Evolutionary conservation across 1,140 invertebrate genomes (phyloP).

Genomic region (Gryon sp.): DNA sequence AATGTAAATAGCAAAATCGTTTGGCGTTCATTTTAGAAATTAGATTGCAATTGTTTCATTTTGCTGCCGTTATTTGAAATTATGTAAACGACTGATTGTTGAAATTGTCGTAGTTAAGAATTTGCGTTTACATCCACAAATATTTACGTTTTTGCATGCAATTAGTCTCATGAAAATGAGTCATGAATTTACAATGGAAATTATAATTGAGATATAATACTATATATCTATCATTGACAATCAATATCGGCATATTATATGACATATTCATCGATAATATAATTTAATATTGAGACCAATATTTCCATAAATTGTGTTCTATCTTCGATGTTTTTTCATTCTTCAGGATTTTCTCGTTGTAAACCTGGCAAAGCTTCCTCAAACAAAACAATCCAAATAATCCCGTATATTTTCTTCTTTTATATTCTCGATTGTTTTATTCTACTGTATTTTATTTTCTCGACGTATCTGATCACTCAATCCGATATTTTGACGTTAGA

Average conservation of each 20-base stretch:
- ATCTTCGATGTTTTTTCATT: conserved; percentile 47
- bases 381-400: conserved; percentile 60
- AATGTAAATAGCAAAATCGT: conserved; percentile 41
- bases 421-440: conserved; percentile 56
- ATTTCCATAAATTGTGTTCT: conserved; percentile 18
- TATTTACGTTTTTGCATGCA: too few relatives aligned
- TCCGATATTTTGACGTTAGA: conserved; percentile 53
- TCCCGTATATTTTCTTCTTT: conserved; percentile 48
- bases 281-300: conserved; percentile 20
- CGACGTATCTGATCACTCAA: conserved; percentile 55
- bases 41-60: conserved; percentile 45
- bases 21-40: conserved; percentile 31
- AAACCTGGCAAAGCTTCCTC: conserved; percentile 48
- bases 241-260: too few relatives aligned
- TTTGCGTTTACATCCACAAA: too few relatives aligned
- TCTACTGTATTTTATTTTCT: conserved; percentile 54
- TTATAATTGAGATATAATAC: too few relatives aligned
- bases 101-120: too few relatives aligned
- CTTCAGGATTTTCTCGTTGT: conserved; percentile 31
- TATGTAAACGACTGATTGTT: conserved; percentile 17
- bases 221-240: too few relatives aligned
- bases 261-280: conserved; percentile 12
- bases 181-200: too few relatives aligned
- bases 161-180: too few relatives aligned
- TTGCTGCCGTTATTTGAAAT: conserved; percentile 23